Percentiles rank a stretch among this genome's conserved stretches.
Evolutionary conservation across 2,888 invertebrate genomes (phyloP).

Genomic region (Ochropleura leucogaster): DNA sequence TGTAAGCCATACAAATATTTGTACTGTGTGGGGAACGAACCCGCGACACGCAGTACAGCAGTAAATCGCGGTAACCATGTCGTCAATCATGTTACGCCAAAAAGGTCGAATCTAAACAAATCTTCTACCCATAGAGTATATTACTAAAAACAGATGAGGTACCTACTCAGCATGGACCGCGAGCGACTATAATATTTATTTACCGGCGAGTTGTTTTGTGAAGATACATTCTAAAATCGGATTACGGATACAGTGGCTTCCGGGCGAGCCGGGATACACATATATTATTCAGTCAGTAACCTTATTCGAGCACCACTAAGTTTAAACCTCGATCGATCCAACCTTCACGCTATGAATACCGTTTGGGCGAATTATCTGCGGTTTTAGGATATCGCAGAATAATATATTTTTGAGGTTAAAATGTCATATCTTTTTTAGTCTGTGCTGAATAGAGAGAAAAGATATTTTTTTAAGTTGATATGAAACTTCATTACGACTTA

Average conservation of each 20-base stretch:
- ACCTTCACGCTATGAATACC: constrained; percentile 56
- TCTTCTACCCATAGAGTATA: neutral
- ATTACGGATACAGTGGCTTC: constrained; percentile 78
- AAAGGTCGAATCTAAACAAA: too few relatives aligned
- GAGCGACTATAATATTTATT: constrained; percentile 71
- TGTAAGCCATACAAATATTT: too few relatives aligned
- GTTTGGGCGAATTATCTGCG: constrained; percentile 34
- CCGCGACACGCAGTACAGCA: too few relatives aligned
- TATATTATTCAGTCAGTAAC: constrained; percentile 84
- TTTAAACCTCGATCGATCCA: constrained; percentile 83
- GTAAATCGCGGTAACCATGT: too few relatives aligned
- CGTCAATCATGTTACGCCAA: too few relatives aligned
- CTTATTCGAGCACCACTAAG: constrained; percentile 80
- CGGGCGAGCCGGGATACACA: constrained; percentile 76
- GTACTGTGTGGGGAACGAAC: too few relatives aligned
- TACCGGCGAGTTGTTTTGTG: constrained; percentile 70
- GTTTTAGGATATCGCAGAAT: neutral
- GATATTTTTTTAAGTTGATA: neutral
- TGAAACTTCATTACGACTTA: too few relatives aligned
- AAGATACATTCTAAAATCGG: constrained; percentile 81
- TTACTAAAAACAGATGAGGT: constrained; percentile 46
- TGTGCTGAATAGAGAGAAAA: neutral
- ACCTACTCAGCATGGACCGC: constrained; percentile 48
- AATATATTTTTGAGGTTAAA: neutral
- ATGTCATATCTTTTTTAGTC: neutral